Evolutionary conservation across 2,113 vertebrate species (phyloP).

Genomic region (Hystrix cristata): DNA sequence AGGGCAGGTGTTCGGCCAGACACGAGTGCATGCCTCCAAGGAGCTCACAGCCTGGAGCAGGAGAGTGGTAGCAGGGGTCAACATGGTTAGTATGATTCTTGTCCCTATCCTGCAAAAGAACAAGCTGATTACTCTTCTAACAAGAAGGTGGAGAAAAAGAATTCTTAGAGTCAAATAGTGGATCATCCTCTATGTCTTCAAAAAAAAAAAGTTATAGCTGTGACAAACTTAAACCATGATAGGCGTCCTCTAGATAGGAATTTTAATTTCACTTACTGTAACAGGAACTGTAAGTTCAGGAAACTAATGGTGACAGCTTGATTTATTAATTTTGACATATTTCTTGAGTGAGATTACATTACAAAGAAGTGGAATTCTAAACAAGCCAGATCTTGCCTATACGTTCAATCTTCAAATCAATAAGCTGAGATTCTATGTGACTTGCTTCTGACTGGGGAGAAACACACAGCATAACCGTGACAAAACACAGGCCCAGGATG

Average conservation of each 20-base stretch:
- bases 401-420: slow-evolving; percentile 75
- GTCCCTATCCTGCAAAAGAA: background rate
- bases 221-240: background rate
- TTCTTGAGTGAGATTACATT: slow-evolving; percentile 79
- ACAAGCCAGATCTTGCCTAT: slow-evolving; percentile 84
- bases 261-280: slow-evolving; percentile 74
- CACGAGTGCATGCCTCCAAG: accelerated
- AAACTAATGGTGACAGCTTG: slow-evolving; percentile 72
- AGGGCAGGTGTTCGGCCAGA: background rate
- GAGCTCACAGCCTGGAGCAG: too few relatives aligned
- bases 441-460: slow-evolving; percentile 28
- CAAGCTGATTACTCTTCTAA: background rate
- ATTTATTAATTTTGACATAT: slow-evolving; percentile 78
- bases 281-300: slow-evolving; percentile 71
- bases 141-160: background rate
- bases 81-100: accelerated
- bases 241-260: slow-evolving; percentile 29
- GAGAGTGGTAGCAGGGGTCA: accelerated
- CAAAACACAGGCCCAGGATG: background rate
- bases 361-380: slow-evolving; percentile 81
- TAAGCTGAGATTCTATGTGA: slow-evolving; percentile 45
- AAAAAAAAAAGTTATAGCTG: slow-evolving; percentile 51
- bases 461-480: background rate
- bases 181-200: background rate
- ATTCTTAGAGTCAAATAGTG: background rate